Evolutionary conservation across 2,113 vertebrate species (phyloP).

Genomic region (Trinectes maculatus): DNA sequence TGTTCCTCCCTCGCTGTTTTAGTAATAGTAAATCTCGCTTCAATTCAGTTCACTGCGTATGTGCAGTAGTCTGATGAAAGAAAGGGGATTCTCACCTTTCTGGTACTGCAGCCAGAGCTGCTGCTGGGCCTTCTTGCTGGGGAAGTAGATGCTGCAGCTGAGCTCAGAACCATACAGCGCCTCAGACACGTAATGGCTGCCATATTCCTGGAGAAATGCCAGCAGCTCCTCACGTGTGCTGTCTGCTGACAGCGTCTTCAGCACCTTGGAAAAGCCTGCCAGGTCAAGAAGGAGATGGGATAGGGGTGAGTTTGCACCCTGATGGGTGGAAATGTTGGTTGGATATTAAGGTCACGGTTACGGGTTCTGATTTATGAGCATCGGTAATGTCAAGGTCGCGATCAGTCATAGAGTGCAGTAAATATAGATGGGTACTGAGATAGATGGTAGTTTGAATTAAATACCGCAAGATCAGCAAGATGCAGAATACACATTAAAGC

Average conservation of each 20-base stretch:
- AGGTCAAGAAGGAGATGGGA: slow-evolving; percentile 16
- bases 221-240: slow-evolving; percentile 94
- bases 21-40: background rate
- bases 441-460: background rate
- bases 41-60: background rate
- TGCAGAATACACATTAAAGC: background rate
- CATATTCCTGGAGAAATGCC: slow-evolving; percentile 91
- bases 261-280: slow-evolving; percentile 91
- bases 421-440: background rate
- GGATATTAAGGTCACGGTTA: background rate
- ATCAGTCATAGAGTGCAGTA: background rate
- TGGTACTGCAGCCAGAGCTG: slow-evolving; percentile 99
- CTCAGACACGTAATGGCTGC: slow-evolving; percentile 94
- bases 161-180: slow-evolving; percentile 96
- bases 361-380: background rate
- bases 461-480: background rate
- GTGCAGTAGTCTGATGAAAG: no score
- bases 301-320: background rate
- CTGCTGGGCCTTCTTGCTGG: slow-evolving; percentile 98
- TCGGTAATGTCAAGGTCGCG: background rate
- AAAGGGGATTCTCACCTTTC: slow-evolving; percentile 99
- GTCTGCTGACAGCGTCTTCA: slow-evolving; percentile 92
- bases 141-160: slow-evolving; percentile 96
- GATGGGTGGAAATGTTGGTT: background rate
- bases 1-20: background rate